Base-by-base conservation (phyloP, 2,888 invertebrate genomes). In the Spicauda simplicius region DNA sequence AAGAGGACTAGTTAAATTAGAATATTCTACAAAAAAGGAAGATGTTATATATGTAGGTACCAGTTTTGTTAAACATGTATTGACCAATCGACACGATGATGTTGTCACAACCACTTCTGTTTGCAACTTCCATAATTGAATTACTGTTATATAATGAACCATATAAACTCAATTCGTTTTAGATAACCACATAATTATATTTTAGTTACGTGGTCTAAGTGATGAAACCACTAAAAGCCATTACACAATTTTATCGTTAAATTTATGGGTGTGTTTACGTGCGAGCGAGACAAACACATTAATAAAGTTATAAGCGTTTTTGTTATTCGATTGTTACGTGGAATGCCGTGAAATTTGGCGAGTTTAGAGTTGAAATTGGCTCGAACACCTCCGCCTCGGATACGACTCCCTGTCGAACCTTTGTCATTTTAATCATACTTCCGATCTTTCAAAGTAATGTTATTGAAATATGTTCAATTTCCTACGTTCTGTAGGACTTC, bases 401-500 rank as follows among this genome's bases (percentile, higher is more conserved):
- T 78, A 77, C 77, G 81, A 80, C 76, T 81, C 85, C 84, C 87
- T 88, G 91, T 91, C 91, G 90, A 91, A 91, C 91, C 92, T 92
- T 90, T 92, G 92, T 92, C 91, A 92, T 90, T 90, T 86, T 91
- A 90, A 91, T 91, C 91, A 84, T 80, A 84, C 84, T 91, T 91
- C 91, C 90, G 90, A 92, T 91, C 91, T 91, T 89, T 86, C 88
- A 85, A 91, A 90, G 91, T 91, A 88, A 91, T 88, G 84, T 90
- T 90, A 91, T 92, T 92, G 91, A 92, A 91, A 91, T 91, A 92
- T 91, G 91, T 91, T 90, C 89, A 90, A 91, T 91, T 91, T 92
- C 91, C 91, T 86, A 82, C 78, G 81, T 82, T 85, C 83, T 76
- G 83, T 81, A 82, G 81, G 76, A 82, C 72, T 84, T 84, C 71